Percentiles rank a stretch among this genome's conserved stretches.
phyloP scores from a whole-genome alignment of 1,140 invertebrate species.

The Agraylea sexmaculata region DNA sequence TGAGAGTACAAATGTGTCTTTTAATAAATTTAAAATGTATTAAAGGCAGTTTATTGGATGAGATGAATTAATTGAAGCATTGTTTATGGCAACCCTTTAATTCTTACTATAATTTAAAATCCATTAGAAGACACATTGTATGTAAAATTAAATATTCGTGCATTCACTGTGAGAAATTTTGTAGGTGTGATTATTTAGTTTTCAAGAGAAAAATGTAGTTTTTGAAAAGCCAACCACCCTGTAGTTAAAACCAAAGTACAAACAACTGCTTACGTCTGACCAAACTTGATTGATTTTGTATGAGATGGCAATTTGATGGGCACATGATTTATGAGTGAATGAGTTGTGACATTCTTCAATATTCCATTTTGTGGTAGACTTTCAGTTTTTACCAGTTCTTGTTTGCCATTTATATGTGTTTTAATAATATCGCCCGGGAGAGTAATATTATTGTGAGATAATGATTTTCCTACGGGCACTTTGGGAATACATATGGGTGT shows the following conservation, averaged over 20 bases:
- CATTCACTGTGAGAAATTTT: too few species aligned
- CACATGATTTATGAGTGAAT: constrained; percentile 21
- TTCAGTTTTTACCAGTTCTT: constrained; percentile 18
- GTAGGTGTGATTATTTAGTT: too few species aligned
- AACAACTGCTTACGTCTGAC: constrained; percentile 36
- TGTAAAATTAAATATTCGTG: too few species aligned
- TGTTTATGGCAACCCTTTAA: too few species aligned
- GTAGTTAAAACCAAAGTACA: not conserved
- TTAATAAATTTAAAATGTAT: too few species aligned
- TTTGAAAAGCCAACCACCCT: not conserved
- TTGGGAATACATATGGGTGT: constrained; percentile 39
- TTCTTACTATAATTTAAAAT: too few species aligned
- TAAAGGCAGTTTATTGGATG: too few species aligned
- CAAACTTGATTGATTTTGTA: constrained; percentile 34
- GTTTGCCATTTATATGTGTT: constrained; percentile 18
- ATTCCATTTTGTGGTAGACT: constrained; percentile 26
- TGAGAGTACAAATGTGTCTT: not conserved
- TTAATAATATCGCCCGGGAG: constrained; percentile 23
- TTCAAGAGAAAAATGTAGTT: not conserved
- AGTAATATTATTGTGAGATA: constrained; percentile 17
- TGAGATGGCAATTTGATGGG: constrained; percentile 24
- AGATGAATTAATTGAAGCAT: too few species aligned
- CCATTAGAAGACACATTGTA: too few species aligned
- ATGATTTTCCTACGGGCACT: constrained; percentile 31
- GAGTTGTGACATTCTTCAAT: constrained; percentile 26